These are phyloP conservation scores for Mimumesa dahlbomi DNA, from an alignment of 2,888 invertebrate species.

Conservation along the genomic window DNA sequence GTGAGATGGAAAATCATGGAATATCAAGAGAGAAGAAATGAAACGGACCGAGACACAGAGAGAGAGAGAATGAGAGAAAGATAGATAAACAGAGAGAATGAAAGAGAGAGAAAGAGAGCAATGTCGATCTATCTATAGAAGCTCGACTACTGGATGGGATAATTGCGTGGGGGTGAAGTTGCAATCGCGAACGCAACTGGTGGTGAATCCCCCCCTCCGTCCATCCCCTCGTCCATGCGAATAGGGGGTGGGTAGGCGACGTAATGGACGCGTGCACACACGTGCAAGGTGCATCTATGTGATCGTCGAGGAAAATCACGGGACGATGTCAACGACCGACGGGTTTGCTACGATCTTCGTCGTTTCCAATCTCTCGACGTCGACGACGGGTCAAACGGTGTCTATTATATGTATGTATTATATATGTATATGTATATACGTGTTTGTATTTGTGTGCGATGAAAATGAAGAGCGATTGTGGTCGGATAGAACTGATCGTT, in stretches of 20 bases:
- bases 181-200: constrained; percentile 68
- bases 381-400: not conserved
- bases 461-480: too few species aligned
- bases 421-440: too few species aligned
- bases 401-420: too few species aligned
- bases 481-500: too few species aligned
- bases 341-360: constrained; percentile 46
- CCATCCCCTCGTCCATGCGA: constrained; percentile 6
- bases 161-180: constrained; percentile 70
- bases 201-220: constrained; percentile 39
- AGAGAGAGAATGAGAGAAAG: not conserved
- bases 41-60: constrained; percentile 13
- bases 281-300: constrained; percentile 68
- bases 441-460: too few species aligned
- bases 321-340: constrained; percentile 75
- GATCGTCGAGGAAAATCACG: constrained; percentile 75
- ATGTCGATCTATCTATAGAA: constrained; percentile 71
- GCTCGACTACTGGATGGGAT: constrained; percentile 65
- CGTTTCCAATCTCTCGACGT: constrained; percentile 54
- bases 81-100: constrained; percentile 4
- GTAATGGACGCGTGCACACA: constrained; percentile 58
- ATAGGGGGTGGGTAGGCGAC: constrained; percentile 48
- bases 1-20: constrained; percentile 12
- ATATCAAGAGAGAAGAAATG: constrained; percentile 11
- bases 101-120: constrained; percentile 35